These are phyloP conservation scores for Trichechus manatus DNA, from an alignment of 2,113 vertebrate genomes.

Conservation along the genomic window DNA sequence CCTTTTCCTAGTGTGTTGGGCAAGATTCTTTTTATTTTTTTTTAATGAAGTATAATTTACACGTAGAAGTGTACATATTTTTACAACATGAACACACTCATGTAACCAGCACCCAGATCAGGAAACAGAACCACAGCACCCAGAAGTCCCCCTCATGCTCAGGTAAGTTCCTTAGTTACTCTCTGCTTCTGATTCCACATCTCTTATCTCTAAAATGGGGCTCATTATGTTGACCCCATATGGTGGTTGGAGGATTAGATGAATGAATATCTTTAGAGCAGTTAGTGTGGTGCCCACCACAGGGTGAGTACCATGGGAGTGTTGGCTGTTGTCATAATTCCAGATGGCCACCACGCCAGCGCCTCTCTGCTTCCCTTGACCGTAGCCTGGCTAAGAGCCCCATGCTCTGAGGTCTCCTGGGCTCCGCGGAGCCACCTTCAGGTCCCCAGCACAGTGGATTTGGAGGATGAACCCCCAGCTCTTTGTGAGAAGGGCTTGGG, in stretches of 20 bases:
- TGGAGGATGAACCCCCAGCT: background rate
- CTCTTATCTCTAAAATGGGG: background rate
- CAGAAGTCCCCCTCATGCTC: background rate
- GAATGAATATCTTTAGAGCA: background rate
- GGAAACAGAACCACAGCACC: background rate
- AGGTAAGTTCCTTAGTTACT: background rate
- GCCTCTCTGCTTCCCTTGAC: constrained; percentile 31
- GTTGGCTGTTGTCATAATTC: background rate
- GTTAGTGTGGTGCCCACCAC: background rate
- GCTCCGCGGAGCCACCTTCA: background rate
- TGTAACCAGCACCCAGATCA: background rate
- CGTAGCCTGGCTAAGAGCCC: background rate
- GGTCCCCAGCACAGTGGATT: background rate
- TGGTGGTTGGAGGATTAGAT: background rate
- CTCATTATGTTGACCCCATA: background rate
- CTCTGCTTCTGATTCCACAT: background rate
- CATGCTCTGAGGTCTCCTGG: background rate
- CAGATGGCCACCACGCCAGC: background rate
- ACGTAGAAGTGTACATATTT: constrained; percentile 18
- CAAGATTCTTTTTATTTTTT: background rate
- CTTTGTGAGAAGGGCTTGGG: background rate
- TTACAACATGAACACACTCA: background rate
- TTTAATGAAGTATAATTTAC: background rate
- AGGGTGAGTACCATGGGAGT: too few relatives aligned
- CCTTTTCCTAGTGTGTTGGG: background rate